Base-by-base conservation (phyloP, 64 coral and sea anemone species). In the Exaiptasia diaphana region DNA sequence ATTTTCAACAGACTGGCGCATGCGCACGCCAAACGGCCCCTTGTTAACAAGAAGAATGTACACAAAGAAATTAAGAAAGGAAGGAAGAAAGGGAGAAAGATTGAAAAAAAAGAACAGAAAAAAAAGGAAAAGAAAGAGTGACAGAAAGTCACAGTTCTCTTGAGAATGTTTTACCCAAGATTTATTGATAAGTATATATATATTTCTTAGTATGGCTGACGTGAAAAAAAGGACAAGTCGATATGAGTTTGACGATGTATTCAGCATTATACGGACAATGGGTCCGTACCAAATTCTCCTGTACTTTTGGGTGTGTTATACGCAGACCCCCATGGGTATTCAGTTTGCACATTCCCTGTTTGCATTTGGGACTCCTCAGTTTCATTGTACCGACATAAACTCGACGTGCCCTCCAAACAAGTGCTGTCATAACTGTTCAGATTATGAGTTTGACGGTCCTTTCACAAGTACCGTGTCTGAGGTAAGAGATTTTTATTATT, bases 381-480 rank as follows among this genome's bases (percentile, higher is more conserved):
- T 73, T 73, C 69, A 73, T 49, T 73, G 69, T 43, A 14, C 5
- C 14, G 69, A 45, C 38, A 37, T 10, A 2, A 73, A 73, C 11
- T 45, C 69, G 5, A 73, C 69, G 18, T 73, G 69, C 33, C 14
- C 4, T 15, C 41, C 41, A 45, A 73, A 73, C 69, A 73, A 41
- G 23, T 73, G 69, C 14, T 73, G 69, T 27, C 28, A 73, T 6
- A 73, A 73, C n/a, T 73, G 69, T 25, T 42, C 69, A 9, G 18
- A 14, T 1, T 67, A 67, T 28, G 27, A 9, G 15, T 67, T 67
- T 28, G 63, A 67, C 3, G 63, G 63, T 7, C 63, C 63, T 67
- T 67, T 67, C 24, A 67, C 63, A 5, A 73, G 69, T 49, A 73
- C 69, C 23, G 69, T 73, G 9, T 73, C 40, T 46, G 69, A 73